Conservation (phyloP, 2,888 invertebrate genomes). For the Megalurothrips usitatus region DNA sequence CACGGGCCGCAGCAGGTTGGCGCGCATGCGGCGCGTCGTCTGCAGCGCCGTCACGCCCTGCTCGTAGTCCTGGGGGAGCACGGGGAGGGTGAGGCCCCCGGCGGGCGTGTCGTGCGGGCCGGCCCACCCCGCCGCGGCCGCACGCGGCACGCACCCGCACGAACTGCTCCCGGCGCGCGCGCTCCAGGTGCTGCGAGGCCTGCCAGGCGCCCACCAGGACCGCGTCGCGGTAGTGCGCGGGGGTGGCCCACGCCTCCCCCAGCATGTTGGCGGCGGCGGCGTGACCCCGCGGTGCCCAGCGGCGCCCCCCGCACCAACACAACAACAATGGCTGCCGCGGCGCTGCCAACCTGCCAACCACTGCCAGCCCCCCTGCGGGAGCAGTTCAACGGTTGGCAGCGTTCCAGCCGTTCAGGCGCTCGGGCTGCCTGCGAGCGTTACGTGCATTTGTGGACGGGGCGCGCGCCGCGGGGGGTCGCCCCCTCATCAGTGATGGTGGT, state of each 20-base stretch:
- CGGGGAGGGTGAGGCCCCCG: no score
- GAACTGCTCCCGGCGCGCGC: constrained; percentile 4
- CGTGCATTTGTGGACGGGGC: no score
- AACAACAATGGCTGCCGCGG: no score
- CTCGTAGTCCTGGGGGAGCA: not conserved
- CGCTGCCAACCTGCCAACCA: no score
- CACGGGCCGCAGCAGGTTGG: not conserved
- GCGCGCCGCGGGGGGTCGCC: no score
- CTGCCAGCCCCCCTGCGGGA: no score
- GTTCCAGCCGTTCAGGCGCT: no score
- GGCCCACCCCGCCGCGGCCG: no score
- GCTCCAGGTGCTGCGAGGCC: constrained; percentile 10
- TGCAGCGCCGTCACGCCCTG: not conserved
- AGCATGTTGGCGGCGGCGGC: not conserved
- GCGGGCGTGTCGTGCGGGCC: no score
- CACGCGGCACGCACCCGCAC: no score
- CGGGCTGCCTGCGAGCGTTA: no score
- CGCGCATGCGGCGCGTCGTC: not conserved
- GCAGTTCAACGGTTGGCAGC: no score
- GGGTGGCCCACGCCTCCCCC: not conserved
- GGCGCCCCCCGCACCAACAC: not conserved
- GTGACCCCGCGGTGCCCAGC: not conserved
- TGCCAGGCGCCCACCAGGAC: not conserved
- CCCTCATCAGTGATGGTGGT: not conserved
- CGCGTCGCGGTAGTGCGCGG: not conserved